phyloP scores from a whole-genome alignment of 1,140 invertebrate species.

The Semibalanus balanoides region DNA sequence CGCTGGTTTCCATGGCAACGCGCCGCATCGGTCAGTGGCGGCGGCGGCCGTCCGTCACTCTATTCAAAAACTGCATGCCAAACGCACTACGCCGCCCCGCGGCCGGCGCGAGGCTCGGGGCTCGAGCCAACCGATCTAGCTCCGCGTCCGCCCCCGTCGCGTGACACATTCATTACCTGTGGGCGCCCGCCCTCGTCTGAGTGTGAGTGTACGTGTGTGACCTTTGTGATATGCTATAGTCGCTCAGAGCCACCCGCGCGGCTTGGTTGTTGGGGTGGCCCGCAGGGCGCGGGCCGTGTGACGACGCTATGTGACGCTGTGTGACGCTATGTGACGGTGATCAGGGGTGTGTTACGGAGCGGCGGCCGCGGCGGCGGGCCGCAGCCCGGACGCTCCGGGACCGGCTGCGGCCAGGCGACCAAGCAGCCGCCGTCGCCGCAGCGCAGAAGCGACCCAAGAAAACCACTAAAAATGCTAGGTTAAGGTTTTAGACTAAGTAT shows the following conservation, averaged over 20 bases:
- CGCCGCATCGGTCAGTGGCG: too few relatives aligned
- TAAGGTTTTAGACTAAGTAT: slow-evolving; percentile 2
- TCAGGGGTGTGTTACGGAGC: not conserved
- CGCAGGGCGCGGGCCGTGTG: not conserved
- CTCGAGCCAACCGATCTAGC: too few relatives aligned
- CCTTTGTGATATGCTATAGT: not conserved
- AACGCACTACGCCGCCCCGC: not conserved
- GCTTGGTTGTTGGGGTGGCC: too few relatives aligned
- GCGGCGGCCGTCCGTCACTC: too few relatives aligned
- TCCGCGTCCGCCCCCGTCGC: too few relatives aligned
- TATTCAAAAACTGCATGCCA: not conserved
- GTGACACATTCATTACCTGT: too few relatives aligned
- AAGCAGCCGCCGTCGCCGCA: too few relatives aligned
- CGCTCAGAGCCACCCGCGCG: not conserved
- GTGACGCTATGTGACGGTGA: not conserved
- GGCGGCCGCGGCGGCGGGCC: too few relatives aligned
- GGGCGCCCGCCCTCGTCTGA: too few relatives aligned
- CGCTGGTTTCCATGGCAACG: not conserved
- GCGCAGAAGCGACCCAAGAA: not conserved
- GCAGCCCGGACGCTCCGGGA: too few relatives aligned
- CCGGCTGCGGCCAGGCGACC: too few relatives aligned
- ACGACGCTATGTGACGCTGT: not conserved
- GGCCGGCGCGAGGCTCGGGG: too few relatives aligned
- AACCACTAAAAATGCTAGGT: slow-evolving; percentile 2
- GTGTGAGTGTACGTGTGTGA: not conserved